phyloP scores from a whole-genome alignment of 2,113 vertebrate species.

The Carassius gibelio region DNA sequence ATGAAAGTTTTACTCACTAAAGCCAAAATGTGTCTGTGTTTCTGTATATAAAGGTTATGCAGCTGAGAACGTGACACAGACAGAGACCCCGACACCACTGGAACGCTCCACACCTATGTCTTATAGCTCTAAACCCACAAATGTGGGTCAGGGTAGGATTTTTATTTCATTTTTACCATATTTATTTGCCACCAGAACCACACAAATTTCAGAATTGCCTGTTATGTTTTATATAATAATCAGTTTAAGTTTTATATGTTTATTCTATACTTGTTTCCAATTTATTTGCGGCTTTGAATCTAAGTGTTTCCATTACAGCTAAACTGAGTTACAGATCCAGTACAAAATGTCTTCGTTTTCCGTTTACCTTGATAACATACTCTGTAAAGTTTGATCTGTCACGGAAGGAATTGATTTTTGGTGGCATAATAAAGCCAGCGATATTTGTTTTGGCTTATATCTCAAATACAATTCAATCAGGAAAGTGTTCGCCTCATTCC shows the following conservation, averaged over 20 bases:
- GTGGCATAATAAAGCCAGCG: not conserved
- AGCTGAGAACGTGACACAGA: not conserved
- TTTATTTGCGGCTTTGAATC: not conserved
- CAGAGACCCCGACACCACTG: not conserved
- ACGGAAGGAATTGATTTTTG: not conserved
- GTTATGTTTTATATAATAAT: not conserved
- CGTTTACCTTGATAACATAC: not conserved
- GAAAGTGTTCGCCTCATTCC: not conserved
- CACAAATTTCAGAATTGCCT: not conserved
- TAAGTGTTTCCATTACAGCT: not conserved
- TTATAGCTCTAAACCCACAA: not conserved
- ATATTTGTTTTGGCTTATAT: not conserved
- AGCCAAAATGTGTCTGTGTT: not conserved
- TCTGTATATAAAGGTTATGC: constrained; percentile 30
- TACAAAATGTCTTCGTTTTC: not conserved
- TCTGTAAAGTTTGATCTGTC: not conserved
- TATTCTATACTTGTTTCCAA: not conserved
- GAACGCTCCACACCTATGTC: not conserved
- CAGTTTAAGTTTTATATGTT: not conserved
- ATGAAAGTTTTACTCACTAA: not conserved
- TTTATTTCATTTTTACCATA: not conserved
- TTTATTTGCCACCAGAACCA: too few species aligned
- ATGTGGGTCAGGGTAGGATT: not conserved
- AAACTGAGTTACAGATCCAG: not conserved
- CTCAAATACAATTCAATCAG: constrained; percentile 1